Base-by-base conservation (phyloP, 2,888 invertebrate species). In the Athalia cordata region DNA sequence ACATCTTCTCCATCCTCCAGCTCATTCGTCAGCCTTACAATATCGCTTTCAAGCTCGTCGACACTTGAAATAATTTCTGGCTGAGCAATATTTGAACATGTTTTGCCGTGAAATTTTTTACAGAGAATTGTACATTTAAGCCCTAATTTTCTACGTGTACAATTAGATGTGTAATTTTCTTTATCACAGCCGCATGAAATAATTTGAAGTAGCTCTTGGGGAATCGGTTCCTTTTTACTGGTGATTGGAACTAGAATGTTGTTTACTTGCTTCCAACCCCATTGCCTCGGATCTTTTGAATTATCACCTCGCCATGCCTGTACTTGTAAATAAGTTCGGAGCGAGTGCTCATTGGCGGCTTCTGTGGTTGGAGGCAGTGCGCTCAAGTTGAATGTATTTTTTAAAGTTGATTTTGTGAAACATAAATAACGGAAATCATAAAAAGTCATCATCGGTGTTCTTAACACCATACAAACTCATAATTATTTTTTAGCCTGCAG, bases 401-500 rank as follows among this genome's bases (percentile, higher is more conserved):
- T 81, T 43, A 76, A 57, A 62, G 79, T 81, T 79, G 78, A 77
- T 81, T 83, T 85, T 72, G 81, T 82, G 79, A 84, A 84, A 79
- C 76, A 82, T 76, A 79, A 81, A 81, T 85, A 85, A 77, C 83
- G 80, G 78, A 80, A 79, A 76, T 84, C 82, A 77, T 81, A 85
- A 81, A 59, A 77, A 81, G 70, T 64, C 77, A 79, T 81, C 11
- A 15, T 7, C 7, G 66, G 13, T 80, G 79, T n/a, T n/a, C n/a
- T 81, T 81, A 82, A 81, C 84, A 78, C 83, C 83, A 78, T 84
- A 82, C 47, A 83, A 77, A 72, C 82, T 79, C 84, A 85, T 81
- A 79, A 85, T 82, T 80, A 87, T 83, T 50, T 83, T 80, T 81
- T 84, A 84, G 79, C 85, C 83, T n/a, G 82, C 83, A 67, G 80